Conservation (phyloP, 2,797 vertebrate genomes). For the Oophaga sylvatica region DNA sequence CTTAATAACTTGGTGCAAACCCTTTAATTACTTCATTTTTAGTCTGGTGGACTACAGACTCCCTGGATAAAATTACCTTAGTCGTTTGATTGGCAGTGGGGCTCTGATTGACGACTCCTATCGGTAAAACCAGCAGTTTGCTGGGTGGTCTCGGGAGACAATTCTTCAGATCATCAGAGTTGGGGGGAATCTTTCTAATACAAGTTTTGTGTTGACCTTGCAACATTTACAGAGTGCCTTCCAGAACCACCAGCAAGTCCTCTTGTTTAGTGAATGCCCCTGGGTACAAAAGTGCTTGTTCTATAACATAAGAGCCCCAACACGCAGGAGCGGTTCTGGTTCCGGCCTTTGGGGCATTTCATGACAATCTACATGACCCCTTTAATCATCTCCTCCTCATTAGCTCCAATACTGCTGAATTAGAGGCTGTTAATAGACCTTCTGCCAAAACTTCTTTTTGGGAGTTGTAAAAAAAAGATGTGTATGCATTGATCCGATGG, state of each 20-base stretch:
- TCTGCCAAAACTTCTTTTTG: constrained; percentile 1
- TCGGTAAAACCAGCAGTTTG: too few relatives aligned
- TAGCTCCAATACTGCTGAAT: background rate
- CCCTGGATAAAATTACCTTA: too few relatives aligned
- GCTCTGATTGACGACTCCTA: too few relatives aligned
- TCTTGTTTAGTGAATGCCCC: background rate
- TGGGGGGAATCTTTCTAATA: background rate
- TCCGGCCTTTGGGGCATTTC: background rate
- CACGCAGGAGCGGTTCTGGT: background rate
- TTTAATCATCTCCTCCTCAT: background rate
- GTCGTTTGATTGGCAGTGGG: too few relatives aligned
- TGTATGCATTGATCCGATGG: background rate
- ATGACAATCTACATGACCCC: background rate
- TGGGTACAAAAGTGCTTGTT: background rate
- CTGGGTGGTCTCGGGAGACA: too few relatives aligned
- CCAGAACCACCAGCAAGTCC: background rate
- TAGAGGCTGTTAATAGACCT: background rate
- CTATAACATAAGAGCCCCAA: background rate
- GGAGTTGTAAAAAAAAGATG: background rate
- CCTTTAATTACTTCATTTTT: too few relatives aligned
- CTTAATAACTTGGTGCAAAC: too few relatives aligned
- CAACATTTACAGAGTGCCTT: too few relatives aligned
- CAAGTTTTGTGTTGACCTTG: background rate
- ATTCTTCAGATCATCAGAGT: too few relatives aligned
- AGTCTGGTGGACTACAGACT: too few relatives aligned